Percentiles rank a stretch among this genome's conserved stretches.
Evolutionary conservation across 2,113 vertebrate genomes (phyloP).

Genomic region (Oxyruncus cristatus): DNA sequence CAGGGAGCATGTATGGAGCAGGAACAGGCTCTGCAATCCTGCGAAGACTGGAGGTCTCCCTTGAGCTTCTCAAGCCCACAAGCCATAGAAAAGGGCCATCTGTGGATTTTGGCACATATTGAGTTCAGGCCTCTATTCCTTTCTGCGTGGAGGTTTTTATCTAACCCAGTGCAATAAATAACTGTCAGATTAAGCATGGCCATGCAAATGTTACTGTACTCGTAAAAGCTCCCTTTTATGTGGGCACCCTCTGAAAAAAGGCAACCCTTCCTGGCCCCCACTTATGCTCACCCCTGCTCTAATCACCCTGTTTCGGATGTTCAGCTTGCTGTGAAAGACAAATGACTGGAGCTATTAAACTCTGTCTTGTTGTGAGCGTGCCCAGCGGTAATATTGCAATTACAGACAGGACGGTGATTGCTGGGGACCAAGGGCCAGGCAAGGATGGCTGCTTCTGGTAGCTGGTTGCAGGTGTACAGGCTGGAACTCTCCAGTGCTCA

Average conservation of each 20-base stretch:
- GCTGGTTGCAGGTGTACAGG: neutral
- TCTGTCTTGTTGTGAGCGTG: neutral
- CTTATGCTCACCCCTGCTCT: slow-evolving; percentile 26
- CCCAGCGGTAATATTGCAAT: slow-evolving; percentile 24
- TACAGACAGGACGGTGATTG: neutral
- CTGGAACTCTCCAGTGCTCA: accelerated
- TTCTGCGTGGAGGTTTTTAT: slow-evolving; percentile 51
- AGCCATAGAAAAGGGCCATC: slow-evolving; percentile 61
- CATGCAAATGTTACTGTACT: slow-evolving; percentile 70
- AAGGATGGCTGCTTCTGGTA: neutral
- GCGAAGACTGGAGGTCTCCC: neutral
- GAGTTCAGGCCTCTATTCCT: slow-evolving; percentile 11
- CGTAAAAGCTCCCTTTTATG: slow-evolving; percentile 58
- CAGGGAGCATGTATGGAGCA: neutral
- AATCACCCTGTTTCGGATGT: slow-evolving; percentile 26
- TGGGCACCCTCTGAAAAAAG: slow-evolving; percentile 42
- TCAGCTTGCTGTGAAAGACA: slow-evolving; percentile 67
- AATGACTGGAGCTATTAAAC: slow-evolving; percentile 47
- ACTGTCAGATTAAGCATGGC: slow-evolving; percentile 64
- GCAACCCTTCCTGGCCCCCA: slow-evolving; percentile 10
- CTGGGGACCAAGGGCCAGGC: neutral
- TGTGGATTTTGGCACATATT: slow-evolving; percentile 64
- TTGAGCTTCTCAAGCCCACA: neutral
- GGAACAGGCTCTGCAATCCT: neutral
- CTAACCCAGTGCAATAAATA: slow-evolving; percentile 65